Conservation (phyloP, 92 coral and sea anemone species). For the Palythoa caribaeorum region DNA sequence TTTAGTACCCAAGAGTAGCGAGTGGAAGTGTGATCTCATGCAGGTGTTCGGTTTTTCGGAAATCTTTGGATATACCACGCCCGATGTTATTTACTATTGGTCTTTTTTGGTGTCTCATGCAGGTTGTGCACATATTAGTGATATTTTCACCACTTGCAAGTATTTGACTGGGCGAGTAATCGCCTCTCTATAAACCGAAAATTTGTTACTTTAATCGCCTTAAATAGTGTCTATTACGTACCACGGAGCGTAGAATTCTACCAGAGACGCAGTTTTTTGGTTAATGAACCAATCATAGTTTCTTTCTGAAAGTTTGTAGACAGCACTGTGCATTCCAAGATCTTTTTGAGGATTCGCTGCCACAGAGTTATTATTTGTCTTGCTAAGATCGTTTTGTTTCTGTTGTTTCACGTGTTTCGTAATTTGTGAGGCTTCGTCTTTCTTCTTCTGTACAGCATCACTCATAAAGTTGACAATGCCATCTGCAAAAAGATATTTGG, state of each 20-base stretch:
- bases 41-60: too few species aligned
- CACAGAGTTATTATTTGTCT: not conserved
- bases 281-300: constrained; percentile 5
- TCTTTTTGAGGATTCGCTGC: constrained; percentile 14
- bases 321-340: not conserved
- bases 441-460: constrained; percentile 30
- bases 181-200: too few species aligned
- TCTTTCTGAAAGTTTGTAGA: constrained; percentile 14
- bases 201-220: too few species aligned
- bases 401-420: not conserved
- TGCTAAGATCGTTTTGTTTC: not conserved
- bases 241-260: constrained; percentile 44
- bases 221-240: not conserved
- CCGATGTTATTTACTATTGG: too few species aligned
- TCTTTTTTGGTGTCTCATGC: too few species aligned
- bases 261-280: constrained; percentile 11
- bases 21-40: too few species aligned
- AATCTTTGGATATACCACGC: too few species aligned
- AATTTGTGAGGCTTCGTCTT: constrained; percentile 10
- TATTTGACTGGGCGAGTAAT: too few species aligned
- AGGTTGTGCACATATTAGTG: too few species aligned
- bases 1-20: too few species aligned
- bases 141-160: too few species aligned
- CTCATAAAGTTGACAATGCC: constrained; percentile 38
- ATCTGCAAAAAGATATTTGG: not conserved